phyloP scores from a whole-genome alignment of 2,113 vertebrate species.

The Leucopsar rothschildi region DNA sequence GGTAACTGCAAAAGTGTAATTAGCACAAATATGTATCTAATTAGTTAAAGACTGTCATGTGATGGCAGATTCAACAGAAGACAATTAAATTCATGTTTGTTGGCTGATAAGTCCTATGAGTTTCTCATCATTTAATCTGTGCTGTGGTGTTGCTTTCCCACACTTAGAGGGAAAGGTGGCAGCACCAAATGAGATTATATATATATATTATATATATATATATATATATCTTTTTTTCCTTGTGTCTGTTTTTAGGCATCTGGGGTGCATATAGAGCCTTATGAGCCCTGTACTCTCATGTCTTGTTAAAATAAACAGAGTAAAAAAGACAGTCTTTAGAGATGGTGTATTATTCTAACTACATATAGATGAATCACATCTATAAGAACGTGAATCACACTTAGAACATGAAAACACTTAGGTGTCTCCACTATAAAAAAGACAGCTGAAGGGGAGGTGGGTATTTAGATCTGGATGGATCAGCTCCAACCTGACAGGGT shows the following conservation, averaged over 20 bases:
- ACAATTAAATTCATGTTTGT: not conserved
- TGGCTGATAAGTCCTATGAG: not conserved
- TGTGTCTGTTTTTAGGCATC: not conserved
- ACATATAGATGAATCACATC: not conserved
- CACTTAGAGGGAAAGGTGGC: accelerated
- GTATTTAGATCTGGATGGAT: not conserved
- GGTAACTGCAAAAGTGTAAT: not conserved
- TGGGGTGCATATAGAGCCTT: not conserved
- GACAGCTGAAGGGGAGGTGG: not conserved
- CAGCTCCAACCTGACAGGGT: not conserved
- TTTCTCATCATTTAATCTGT: not conserved
- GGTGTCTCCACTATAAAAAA: not conserved
- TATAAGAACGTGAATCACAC: not conserved
- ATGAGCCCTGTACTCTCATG: not conserved
- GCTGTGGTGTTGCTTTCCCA: not conserved
- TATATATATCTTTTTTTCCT: not conserved
- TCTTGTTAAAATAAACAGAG: not conserved
- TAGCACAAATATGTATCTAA: not conserved
- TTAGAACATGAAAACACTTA: not conserved
- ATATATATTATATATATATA: not conserved
- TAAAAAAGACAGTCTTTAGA: not conserved
- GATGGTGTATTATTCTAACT: not conserved
- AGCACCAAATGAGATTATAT: not conserved
- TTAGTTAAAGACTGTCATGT: not conserved
- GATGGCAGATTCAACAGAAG: not conserved